These are phyloP conservation scores for Caenorhabditis parvicauda DNA, from an alignment of 2,888 invertebrate genomes.

Conservation along the genomic window DNA sequence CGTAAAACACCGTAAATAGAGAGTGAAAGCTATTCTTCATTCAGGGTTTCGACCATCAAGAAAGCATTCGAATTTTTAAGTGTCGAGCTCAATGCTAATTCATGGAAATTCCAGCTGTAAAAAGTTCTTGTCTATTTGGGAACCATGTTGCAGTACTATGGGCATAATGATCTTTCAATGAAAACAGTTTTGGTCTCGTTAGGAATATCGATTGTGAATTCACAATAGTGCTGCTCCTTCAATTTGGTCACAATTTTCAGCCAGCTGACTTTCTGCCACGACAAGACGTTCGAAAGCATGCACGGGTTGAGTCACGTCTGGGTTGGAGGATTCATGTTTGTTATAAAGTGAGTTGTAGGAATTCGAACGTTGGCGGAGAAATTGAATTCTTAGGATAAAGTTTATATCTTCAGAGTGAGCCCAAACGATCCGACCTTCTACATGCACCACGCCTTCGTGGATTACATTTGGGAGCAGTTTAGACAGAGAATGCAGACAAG, in stretches of 20 bases:
- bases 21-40: too few relatives aligned
- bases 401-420: conserved; percentile 25
- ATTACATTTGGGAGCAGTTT: conserved; percentile 61
- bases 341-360: conserved; percentile 48
- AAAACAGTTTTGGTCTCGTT: neutral
- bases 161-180: too few relatives aligned
- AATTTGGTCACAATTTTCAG: conserved; percentile 10
- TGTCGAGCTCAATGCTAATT: too few relatives aligned
- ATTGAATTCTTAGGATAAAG: neutral
- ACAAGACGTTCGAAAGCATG: conserved; percentile 61
- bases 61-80: too few relatives aligned
- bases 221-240: too few relatives aligned
- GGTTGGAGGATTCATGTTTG: conserved; percentile 62
- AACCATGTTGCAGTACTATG: too few relatives aligned
- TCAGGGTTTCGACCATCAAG: too few relatives aligned
- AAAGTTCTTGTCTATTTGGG: too few relatives aligned
- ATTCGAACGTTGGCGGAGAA: neutral
- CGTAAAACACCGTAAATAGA: too few relatives aligned
- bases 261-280: conserved; percentile 56
- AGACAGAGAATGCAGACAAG: conserved; percentile 52
- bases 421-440: conserved; percentile 57
- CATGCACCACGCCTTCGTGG: conserved; percentile 60
- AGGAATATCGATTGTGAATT: too few relatives aligned
- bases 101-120: too few relatives aligned
- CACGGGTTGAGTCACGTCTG: conserved; percentile 61